Conservation (phyloP, 2,113 vertebrate genomes). For the Pedetes capensis region DNA sequence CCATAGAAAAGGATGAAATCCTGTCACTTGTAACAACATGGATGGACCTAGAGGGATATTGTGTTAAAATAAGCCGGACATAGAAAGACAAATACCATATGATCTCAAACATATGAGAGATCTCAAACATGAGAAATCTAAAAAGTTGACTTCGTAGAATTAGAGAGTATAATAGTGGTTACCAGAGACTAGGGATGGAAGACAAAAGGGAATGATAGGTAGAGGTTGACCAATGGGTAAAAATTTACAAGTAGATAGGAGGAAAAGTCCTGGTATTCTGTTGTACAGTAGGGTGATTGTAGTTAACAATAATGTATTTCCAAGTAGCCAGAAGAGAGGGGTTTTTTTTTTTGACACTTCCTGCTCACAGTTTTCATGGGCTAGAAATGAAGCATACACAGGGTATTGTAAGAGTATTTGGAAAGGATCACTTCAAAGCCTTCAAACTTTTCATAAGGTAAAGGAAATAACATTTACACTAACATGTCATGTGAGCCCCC, state of each 20-base stretch:
- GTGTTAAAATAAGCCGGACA: neutral
- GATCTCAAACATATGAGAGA: neutral
- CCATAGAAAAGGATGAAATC: neutral
- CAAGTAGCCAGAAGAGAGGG: neutral
- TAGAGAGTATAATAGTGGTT: neutral
- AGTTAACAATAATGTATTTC: neutral
- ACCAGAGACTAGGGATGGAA: neutral
- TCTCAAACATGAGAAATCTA: neutral
- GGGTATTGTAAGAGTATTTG: neutral
- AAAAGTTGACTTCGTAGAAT: neutral
- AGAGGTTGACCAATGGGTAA: no score
- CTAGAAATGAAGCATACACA: neutral
- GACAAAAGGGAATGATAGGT: accelerated
- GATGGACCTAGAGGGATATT: neutral
- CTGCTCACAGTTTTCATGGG: neutral
- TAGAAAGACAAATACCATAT: no score
- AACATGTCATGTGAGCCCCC: neutral
- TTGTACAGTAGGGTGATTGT: neutral
- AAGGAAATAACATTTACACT: neutral
- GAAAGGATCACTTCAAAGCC: neutral
- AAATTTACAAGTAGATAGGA: neutral
- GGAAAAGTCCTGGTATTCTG: neutral
- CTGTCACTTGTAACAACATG: neutral
- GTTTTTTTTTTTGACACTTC: neutral
- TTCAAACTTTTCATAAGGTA: neutral